Base-by-base conservation (phyloP, 1,140 invertebrate genomes). In the Zaprionus gabonicus region DNA sequence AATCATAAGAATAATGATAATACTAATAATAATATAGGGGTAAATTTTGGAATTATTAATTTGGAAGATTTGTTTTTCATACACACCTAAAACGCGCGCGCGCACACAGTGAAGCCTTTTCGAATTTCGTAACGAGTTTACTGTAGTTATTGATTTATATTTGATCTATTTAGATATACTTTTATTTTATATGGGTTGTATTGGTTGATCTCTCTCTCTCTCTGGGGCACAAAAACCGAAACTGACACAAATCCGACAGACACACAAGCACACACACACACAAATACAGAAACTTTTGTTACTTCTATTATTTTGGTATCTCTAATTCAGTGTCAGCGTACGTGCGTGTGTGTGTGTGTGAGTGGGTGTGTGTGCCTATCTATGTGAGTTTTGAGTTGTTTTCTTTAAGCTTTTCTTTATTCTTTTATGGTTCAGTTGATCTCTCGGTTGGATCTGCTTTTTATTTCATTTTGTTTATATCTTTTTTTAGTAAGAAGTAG, bases 401-500 rank as follows among this genome's bases (percentile, higher is more conserved):
- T 65, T 71, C 65, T 72, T 58, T 74, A 64, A 64, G 56, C 78
- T 71, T 74, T 86, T 41, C 72, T 70, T 78, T 59, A 64, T 82
- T 76, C 70, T 49, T 72, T 74, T 55, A 67, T 82, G 58, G 63
- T 87, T 81, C 56, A 78, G 56, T 80, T 63, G 59, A 78, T 76
- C 63, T 62, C 10, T 51, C 51, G 49, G 17, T 20, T 49, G 41
- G 41, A 65, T 70, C 59, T 66, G 66, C 15, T 57, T 83, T 83
- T 17, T 46, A 46, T 46, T 9, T 17, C 6, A 76, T 78, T 53
- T 78, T 72, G 51, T 41, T 63, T 72, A 58, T 67, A 36, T 73
- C 76, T 66, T 72, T 90, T 73, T 76, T 90, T 91, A 82, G 78
- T 85, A 91, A 84, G 90, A 85, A 91, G 90, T 81, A 81, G 90